Percentiles rank a stretch among this genome's conserved stretches.
Evolutionary conservation across 2,113 vertebrate genomes (phyloP).

Genomic region (Ptyas mucosa): DNA sequence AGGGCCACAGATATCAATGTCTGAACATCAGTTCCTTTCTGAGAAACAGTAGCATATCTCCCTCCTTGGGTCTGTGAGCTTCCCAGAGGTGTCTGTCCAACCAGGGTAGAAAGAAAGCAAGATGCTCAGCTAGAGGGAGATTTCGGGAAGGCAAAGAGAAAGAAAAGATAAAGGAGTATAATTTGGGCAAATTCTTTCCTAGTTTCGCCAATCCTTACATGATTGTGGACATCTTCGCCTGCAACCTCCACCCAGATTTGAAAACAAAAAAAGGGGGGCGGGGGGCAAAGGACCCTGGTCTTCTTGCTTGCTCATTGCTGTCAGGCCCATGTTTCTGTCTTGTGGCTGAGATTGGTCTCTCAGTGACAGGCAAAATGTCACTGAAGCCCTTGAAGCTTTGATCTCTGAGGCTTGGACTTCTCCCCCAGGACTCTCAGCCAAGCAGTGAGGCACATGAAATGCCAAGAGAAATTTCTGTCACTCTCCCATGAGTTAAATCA

Average conservation of each 20-base stretch:
- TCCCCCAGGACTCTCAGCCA: background rate
- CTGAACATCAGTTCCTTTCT: background rate
- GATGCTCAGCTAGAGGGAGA: background rate
- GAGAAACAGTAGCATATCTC: background rate
- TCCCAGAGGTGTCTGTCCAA: background rate
- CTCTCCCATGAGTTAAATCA: background rate
- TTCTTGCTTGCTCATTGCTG: background rate
- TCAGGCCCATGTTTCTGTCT: background rate
- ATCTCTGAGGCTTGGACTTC: background rate
- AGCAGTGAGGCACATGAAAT: background rate
- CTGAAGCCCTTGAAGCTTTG: background rate
- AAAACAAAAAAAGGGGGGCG: background rate
- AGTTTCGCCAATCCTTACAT: background rate
- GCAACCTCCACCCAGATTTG: background rate
- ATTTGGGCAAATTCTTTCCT: background rate
- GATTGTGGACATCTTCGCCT: background rate
- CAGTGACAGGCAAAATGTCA: background rate
- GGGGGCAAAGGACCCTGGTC: background rate
- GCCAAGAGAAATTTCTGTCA: background rate
- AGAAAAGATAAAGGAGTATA: background rate
- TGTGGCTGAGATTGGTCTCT: background rate
- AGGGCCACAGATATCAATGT: background rate
- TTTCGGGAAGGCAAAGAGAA: background rate
- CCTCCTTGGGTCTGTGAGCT: background rate
- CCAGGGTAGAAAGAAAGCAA: background rate